Base-by-base conservation (phyloP, 2,797 vertebrate species). In the Rhinatrema bivittatum region DNA sequence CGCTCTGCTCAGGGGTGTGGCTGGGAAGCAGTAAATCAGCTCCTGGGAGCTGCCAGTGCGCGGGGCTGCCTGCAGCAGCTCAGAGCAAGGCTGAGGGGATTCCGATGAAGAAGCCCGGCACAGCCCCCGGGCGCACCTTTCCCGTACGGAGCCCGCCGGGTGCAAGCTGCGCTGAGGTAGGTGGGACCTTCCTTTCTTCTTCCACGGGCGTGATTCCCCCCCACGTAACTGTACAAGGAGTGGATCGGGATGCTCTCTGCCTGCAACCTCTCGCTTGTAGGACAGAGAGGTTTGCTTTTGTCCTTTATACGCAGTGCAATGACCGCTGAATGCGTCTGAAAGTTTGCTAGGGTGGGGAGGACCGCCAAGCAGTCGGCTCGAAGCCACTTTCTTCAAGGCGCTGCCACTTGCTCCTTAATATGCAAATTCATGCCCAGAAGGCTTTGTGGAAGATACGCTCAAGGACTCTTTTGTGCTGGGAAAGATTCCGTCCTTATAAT, bases 1-100 rank as follows among this genome's bases (percentile, higher is more conserved):
- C 23, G 15, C 25, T 28, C 50, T 18, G 31, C 47, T 39, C 32
- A 37, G 68, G 82, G 84, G 86, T 62, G 87, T 50, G 81, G 78
- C 62, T 44, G 64, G 41, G 9, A 53, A 45, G 56, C 46, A 46
- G 68, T 62, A 60, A 76, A 72, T 60, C 70, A 50, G 46, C 51
- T 64, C 56, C n/a, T 4, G 51, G 47, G 70, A 16, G 62, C 41
- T 18, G 39, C 40, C 7, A 9, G 44, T 7, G 38, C 3, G 34
- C 14, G 39, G 52, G 41, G 46, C 49, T 3, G 52, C 16, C 36
- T 27, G 51, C 52, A 6, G 37, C 44, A 18, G 51, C 53, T 29
- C 29, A 14, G 8, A 41, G 29, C 29, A 24, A 25, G 42, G 20
- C 43, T 36, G 24, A 19, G 41, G n/a, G n/a, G n/a, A n/a, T n/a